Evolutionary conservation across 2,888 invertebrate species (phyloP), one percentile per base, ranked within the genome.

Genomic region (Polydrusus pterygomalis): DNA sequence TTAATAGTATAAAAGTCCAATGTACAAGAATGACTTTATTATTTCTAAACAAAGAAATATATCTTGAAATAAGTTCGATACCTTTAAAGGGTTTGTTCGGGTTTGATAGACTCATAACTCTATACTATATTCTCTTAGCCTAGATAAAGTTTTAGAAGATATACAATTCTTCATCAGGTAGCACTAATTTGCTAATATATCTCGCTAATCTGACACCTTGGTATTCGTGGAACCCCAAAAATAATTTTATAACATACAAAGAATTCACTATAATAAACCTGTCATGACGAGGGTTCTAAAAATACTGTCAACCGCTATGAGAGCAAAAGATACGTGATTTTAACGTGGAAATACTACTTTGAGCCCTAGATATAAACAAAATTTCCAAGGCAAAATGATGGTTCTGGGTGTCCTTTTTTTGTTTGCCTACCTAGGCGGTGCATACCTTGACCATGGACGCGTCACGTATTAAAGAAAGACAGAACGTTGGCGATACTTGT

Each of bases 391-490:
- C 58, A 69, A 18, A 67, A 51, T 13, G 8, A 51, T 15, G 8
- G 38, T 38, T 51, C 15, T 38, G 51, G 49, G 30, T 49, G 34
- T 58, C 56, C 56, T 58, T 34, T 49, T 51, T 54, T 51, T 67
- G 67, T 67, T 67, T 67, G 51, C 15, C 34, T 49, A 67, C 67
- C 67, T 67, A 67, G 34, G n/a, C 3, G 54, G 67, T 67, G 67
- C 30, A 17, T 40, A 17, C 17, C 25, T 18, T 67, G 54, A 67
- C 67, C 67, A 67, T 38, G 38, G n/a, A 67, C 67, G 67, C 54
- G 67, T 34, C 38, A 54, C 10, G 30, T 13, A 67, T 34, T 67
- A 38, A 67, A 60, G 38, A 54, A 38, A 60, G 18, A 38, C 38
- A 60, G 58, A 58, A 30, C 38, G 30, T 15, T 5, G 34, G 15